Conservation (phyloP, 2,888 invertebrate species). For the Hydrotaea diabolus region DNA sequence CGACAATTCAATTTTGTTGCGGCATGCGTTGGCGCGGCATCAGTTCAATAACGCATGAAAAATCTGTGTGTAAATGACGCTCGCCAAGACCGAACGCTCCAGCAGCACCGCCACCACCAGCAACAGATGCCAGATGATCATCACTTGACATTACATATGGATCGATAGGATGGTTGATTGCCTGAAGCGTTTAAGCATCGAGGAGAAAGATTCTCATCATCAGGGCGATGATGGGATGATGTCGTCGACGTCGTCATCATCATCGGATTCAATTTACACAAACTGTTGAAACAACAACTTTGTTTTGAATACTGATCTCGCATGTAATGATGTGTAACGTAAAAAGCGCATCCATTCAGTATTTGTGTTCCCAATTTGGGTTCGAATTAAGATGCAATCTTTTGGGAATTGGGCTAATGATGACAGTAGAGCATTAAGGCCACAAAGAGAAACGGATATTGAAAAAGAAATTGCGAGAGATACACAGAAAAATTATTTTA, state of each 20-base stretch:
- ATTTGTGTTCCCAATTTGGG: neutral
- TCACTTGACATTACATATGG: neutral
- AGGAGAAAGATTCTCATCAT: neutral
- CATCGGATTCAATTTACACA: slow-evolving; percentile 30
- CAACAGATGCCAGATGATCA: neutral
- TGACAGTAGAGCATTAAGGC: slow-evolving; percentile 23
- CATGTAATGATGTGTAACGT: slow-evolving; percentile 51
- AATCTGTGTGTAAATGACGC: neutral
- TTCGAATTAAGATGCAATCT: slow-evolving; percentile 34
- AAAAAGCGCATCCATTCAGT: slow-evolving; percentile 15
- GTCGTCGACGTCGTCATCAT: slow-evolving; percentile 18
- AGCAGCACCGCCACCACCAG: neutral
- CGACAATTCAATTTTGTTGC: slow-evolving; percentile 46
- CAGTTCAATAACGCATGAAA: slow-evolving; percentile 40
- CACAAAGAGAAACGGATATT: slow-evolving; percentile 12
- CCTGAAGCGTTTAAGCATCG: neutral
- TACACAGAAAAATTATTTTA: no score
- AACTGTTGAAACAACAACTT: slow-evolving; percentile 25
- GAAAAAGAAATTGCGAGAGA: slow-evolving; percentile 4
- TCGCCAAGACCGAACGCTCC: no score
- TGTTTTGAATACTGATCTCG: slow-evolving; percentile 31
- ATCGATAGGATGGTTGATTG: neutral
- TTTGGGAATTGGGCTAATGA: slow-evolving; percentile 56
- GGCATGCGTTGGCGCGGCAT: slow-evolving; percentile 27
- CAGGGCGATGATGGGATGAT: slow-evolving; percentile 21